phyloP scores from a whole-genome alignment of 2,888 invertebrate species.

The Omphaloscelis lunosa region DNA sequence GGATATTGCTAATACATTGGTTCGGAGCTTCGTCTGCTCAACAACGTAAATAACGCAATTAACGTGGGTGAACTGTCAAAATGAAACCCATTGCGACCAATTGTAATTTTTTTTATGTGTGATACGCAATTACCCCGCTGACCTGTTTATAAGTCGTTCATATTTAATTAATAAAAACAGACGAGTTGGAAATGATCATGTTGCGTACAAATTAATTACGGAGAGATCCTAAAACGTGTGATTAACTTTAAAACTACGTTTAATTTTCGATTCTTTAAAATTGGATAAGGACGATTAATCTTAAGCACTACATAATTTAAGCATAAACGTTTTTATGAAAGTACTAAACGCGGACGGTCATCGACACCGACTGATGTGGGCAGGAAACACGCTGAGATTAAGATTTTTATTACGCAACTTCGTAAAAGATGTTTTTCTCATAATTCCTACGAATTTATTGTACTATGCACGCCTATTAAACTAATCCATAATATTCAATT shows the following conservation, averaged over 20 bases:
- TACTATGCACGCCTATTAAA: constrained; percentile 59
- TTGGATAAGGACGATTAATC: constrained; percentile 66
- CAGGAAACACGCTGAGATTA: constrained; percentile 65
- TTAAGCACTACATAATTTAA: constrained; percentile 66
- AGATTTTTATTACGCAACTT: constrained; percentile 67
- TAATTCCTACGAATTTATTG: constrained; percentile 60
- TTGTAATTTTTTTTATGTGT: no score
- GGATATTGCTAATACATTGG: no score
- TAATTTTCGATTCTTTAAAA: constrained; percentile 52
- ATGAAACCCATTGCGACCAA: no score
- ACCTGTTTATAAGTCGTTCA: neutral
- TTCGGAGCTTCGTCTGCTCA: no score
- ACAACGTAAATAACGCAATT: no score
- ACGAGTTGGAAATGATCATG: neutral
- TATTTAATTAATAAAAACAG: constrained; percentile 4
- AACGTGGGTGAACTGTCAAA: no score
- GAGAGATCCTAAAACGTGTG: constrained; percentile 19
- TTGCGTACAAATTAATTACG: constrained; percentile 14
- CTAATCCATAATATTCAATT: constrained; percentile 31
- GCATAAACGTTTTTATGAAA: constrained; percentile 62
- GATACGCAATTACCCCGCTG: no score
- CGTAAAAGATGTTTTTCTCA: constrained; percentile 63
- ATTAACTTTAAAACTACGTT: constrained; percentile 41
- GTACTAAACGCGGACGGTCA: constrained; percentile 66
- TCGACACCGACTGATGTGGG: constrained; percentile 61